Conservation (phyloP, 2,797 vertebrate species). For the Florisuga fusca region DNA sequence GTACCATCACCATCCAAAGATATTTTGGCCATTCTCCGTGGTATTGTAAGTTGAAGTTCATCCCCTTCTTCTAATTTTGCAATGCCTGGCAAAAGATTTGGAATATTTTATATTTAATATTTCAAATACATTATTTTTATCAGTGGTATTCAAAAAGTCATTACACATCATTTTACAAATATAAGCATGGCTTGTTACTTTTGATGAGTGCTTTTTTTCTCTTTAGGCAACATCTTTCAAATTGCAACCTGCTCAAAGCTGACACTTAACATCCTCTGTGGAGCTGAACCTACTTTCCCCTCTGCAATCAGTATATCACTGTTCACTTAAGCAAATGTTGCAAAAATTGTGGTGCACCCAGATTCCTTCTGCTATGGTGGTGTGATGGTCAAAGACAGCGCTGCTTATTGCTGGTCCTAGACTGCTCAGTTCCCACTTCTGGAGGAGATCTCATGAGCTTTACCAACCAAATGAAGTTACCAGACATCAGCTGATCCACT, state of each 20-base stretch:
- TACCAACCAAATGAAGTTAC: not conserved
- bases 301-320: not conserved
- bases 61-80: conserved; percentile 93
- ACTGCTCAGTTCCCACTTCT: not conserved
- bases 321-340: not conserved
- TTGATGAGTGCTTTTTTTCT: not conserved
- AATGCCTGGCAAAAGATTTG: conserved; percentile 82
- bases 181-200: not conserved
- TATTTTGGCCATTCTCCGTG: conserved; percentile 86
- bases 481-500: conserved; percentile 34
- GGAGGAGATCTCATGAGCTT: not conserved
- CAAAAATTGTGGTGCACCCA: not conserved
- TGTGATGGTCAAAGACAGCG: not conserved
- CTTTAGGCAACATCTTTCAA: not conserved
- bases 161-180: not conserved
- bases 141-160: not conserved
- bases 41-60: conserved; percentile 92
- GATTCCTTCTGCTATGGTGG: not conserved
- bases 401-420: not conserved
- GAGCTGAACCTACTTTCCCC: not conserved
- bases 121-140: not conserved
- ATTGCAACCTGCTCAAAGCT: not conserved
- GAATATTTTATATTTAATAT: not conserved
- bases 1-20: conserved; percentile 91
- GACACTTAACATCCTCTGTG: not conserved